phyloP scores from a whole-genome alignment of 2,797 vertebrate genomes.

The Acridotheres tristis region DNA sequence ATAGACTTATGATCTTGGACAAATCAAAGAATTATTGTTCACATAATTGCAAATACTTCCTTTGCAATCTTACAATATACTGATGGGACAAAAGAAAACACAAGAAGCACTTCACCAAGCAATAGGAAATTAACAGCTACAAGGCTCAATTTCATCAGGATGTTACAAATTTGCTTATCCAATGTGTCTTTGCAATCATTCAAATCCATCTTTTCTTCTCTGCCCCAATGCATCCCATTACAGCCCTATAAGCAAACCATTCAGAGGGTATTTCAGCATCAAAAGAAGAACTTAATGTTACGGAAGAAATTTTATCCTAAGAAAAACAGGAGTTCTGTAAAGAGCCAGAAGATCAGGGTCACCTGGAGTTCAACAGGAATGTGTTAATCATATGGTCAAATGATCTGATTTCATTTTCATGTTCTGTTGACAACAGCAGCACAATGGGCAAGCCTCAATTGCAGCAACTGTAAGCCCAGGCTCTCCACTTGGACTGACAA shows the following conservation, averaged over 20 bases:
- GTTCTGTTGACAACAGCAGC: conserved; percentile 13
- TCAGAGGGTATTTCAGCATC: neutral
- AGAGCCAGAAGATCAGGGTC: conserved; percentile 23
- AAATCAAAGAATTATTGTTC: neutral
- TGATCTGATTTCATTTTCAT: conserved; percentile 51
- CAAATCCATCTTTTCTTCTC: neutral
- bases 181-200: neutral
- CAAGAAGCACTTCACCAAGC: neutral
- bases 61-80: neutral
- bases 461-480: neutral
- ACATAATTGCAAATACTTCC: neutral
- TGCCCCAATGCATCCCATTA: neutral
- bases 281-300: neutral
- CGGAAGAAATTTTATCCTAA: neutral
- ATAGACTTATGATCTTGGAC: neutral
- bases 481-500: neutral
- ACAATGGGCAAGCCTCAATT: neutral
- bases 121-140: neutral
- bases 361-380: conserved; percentile 40
- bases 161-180: neutral
- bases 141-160: neutral
- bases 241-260: neutral
- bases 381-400: conserved; percentile 49
- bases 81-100: neutral
- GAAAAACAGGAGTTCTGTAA: neutral